These are phyloP conservation scores for Eristalis pertinax DNA, from an alignment of 2,888 invertebrate genomes.

Conservation along the genomic window DNA sequence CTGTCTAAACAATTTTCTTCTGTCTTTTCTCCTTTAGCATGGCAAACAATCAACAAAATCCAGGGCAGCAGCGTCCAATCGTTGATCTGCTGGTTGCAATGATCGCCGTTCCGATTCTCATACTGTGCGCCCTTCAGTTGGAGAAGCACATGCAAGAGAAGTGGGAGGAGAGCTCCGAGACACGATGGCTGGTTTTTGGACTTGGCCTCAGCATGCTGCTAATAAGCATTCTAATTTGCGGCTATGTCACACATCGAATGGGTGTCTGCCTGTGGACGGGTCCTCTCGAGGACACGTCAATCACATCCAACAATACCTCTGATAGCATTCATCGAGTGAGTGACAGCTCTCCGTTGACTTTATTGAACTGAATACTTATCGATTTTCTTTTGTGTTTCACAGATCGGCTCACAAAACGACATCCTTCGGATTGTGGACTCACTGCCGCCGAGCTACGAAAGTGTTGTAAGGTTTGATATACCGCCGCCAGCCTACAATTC, in stretches of 20 bases:
- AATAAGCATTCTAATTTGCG: constrained; percentile 81
- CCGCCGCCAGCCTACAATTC: constrained; percentile 81
- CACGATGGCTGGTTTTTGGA: constrained; percentile 81
- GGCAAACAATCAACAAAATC: constrained; percentile 78
- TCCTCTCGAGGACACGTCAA: constrained; percentile 78
- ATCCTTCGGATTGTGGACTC: constrained; percentile 80
- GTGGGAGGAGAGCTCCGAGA: constrained; percentile 79
- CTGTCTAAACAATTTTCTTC: constrained; percentile 5
- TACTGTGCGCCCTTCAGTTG: constrained; percentile 80
- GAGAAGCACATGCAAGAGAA: constrained; percentile 80
- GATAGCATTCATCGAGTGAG: constrained; percentile 76
- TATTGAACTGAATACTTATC: background rate
- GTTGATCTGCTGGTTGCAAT: constrained; percentile 81
- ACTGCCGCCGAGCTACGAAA: constrained; percentile 81
- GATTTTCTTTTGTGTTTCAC: background rate
- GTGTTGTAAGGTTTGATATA: constrained; percentile 80
- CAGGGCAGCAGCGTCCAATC: constrained; percentile 78
- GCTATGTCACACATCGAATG: constrained; percentile 82
- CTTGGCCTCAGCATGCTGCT: constrained; percentile 81
- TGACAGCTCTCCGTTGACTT: constrained; percentile 5
- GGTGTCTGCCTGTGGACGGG: constrained; percentile 82
- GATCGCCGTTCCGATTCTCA: constrained; percentile 81
- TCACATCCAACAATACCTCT: constrained; percentile 70
- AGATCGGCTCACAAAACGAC: constrained; percentile 81
- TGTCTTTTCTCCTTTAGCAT: constrained; percentile 75